Base-by-base conservation (phyloP, 2,797 vertebrate genomes). In the Ptychadena robeensis region DNA sequence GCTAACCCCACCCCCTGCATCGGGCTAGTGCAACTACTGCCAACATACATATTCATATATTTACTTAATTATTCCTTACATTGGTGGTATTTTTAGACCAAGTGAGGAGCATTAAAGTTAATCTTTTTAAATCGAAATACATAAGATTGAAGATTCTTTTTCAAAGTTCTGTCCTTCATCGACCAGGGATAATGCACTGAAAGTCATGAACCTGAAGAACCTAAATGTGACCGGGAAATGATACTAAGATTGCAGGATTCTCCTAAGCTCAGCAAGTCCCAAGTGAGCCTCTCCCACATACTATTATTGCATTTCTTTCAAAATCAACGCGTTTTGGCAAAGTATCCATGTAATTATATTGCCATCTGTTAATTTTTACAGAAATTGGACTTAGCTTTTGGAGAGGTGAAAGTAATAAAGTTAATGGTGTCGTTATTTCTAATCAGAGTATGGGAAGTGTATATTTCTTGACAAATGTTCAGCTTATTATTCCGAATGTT, bases 301-400 rank as follows among this genome's bases (percentile, higher is more conserved):
- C 31, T n/a, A 22, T 48, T 28, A 71, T 27, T 71, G 68, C 27
- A n/a, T 22, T 71, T 40, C 12, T 40, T 44, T 30, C 15, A 71
- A 31, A 48, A 9, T 40, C 30, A 25, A 14, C 5, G 40, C 37
- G 31, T 71, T 34, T 71, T 44, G 69, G 69, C 40, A 71, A 48
- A 25, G 37, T 44, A 28, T 8, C 38, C 28, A 27, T 48, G 38
- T 44, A 71, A 71, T 71, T 71, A 71, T 44, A 10, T 18, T 48
- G 38, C 69, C 69, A 71, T 71, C 69, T 71, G 69, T 27, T 71
- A 14, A 40, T 48, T 18, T 71, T 40, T 30, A 71, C 25, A 48
- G 11, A 71, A 48, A 30, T 71, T 71, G 27, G 38, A 30, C 8
- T 31, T 71, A 22, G 11, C 37, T 28, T 71, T 31, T 27, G 40